Base-by-base conservation (phyloP, 2,113 vertebrate genomes). In the Tenrec ecaudatus region DNA sequence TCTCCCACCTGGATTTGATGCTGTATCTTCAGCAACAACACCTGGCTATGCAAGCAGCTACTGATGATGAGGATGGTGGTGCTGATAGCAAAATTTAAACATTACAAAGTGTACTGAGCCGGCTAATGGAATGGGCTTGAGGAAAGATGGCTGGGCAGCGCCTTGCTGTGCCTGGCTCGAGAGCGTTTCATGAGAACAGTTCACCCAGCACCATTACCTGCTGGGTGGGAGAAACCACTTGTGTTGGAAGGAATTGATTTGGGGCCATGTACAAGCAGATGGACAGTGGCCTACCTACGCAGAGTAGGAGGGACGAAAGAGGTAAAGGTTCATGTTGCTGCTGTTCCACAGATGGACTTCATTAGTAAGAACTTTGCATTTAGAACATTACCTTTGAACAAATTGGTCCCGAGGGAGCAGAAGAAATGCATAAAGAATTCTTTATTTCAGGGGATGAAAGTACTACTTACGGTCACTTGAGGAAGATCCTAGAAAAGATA, bases 331-430 rank as follows among this genome's bases (percentile, higher is more conserved):
- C 99, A 99, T 1, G 99, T 99, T 4, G 98, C 99, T 53, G 57
- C 97, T 0, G 98, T 98, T 58, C 97, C 99, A 58, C 98, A 98
- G 98, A 99, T 99, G 99, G 98, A 99, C 97, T 99, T 99, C 97
- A 98, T 99, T 79, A 98, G 98, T 96, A 99, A 99, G 98, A 99
- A 99, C 97, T 99, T 99, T 98, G 97, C 98, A 1, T 99, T 99
- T 98, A 99, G 98, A 40, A 40, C 40, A 40, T 40, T 40, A 40
- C 7, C 40, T 40, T 40, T 40, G 3, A 40, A 40, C 40, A 40
- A 3, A 40, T 40, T 40, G 40, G 40, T 7, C 40, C 40, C 3
- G 40, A 40, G 40, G 40, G 40, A 40, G 40, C 40, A 40, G 40
- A 40, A 40, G 40, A 40, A 40, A 40, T 4, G 40, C 40, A 40